Conservation (phyloP, 2,113 vertebrate genomes). For the Bucco capensis region DNA sequence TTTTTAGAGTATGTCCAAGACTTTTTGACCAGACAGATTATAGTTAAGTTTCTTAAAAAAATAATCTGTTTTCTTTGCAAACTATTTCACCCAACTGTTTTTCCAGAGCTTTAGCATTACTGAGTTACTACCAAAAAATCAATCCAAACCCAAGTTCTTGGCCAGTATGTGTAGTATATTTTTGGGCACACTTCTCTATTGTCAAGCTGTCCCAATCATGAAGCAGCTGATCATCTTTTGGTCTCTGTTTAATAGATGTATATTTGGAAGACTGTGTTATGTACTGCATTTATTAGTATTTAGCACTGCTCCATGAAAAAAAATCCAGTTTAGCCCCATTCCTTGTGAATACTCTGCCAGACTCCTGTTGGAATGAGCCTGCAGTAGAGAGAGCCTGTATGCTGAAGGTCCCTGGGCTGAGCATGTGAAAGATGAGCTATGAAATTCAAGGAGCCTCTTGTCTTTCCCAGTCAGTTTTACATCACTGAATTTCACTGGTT, state of each 20-base stretch:
- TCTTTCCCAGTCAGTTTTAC: not conserved
- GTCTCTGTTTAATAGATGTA: not conserved
- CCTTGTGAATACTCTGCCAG: not conserved
- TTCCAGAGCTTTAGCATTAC: not conserved
- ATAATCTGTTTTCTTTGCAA: not conserved
- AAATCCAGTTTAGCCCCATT: not conserved
- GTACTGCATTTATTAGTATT: not conserved
- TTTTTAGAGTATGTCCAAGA: not conserved
- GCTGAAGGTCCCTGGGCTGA: not conserved
- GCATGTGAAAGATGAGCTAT: not conserved
- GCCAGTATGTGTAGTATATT: not conserved
- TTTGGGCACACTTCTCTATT: not conserved
- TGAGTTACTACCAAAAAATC: not conserved
- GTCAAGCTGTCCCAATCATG: not conserved
- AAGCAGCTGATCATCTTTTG: not conserved
- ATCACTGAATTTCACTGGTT: not conserved
- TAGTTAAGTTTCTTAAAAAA: not conserved
- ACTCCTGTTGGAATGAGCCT: not conserved
- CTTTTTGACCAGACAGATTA: not conserved
- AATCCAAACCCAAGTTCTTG: not conserved
- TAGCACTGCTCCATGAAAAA: not conserved
- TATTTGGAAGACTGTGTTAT: not conserved
- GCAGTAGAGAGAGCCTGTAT: not conserved
- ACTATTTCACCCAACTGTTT: not conserved
- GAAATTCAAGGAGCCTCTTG: not conserved